Conservation (phyloP, 2,888 invertebrate species). For the Octodonta nipae region DNA sequence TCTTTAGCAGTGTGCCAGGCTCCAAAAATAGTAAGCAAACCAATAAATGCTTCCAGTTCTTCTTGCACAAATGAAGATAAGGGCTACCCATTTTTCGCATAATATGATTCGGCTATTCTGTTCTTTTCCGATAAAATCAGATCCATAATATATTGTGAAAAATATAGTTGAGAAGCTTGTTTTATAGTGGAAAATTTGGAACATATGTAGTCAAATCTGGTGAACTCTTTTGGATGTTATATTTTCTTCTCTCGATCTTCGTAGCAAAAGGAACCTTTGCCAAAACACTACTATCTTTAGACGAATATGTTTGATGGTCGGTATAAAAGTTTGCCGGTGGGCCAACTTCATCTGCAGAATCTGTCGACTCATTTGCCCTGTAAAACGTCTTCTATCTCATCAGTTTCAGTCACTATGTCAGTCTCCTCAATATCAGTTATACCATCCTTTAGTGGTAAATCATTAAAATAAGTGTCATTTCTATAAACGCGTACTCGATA, state of each 20-base stretch:
- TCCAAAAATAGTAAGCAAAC: slow-evolving; percentile 11
- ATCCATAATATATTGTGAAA: background rate
- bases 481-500: background rate
- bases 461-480: slow-evolving; percentile 2
- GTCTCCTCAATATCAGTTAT: slow-evolving; percentile 6
- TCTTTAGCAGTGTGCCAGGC: background rate
- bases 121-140: background rate
- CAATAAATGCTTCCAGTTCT: slow-evolving; percentile 8
- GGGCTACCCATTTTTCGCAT: background rate
- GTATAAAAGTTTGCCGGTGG: slow-evolving; percentile 6
- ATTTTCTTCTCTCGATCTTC: slow-evolving; percentile 8
- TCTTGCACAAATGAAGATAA: slow-evolving; percentile 5
- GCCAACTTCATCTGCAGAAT: slow-evolving; percentile 7
- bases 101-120: background rate
- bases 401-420: slow-evolving; percentile 7
- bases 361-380: slow-evolving; percentile 8
- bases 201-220: slow-evolving; percentile 4
- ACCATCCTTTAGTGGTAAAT: slow-evolving; percentile 5
- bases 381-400: slow-evolving; percentile 8
- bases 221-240: slow-evolving; percentile 6
- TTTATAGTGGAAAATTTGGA: slow-evolving; percentile 1
- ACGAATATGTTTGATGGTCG: slow-evolving; percentile 8
- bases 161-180: slow-evolving; percentile 1
- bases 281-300: slow-evolving; percentile 8
- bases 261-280: slow-evolving; percentile 8